Percentiles rank a stretch among this genome's conserved stretches.
Evolutionary conservation across 1,140 invertebrate species (phyloP).

Genomic region (Lepidurus apus): DNA sequence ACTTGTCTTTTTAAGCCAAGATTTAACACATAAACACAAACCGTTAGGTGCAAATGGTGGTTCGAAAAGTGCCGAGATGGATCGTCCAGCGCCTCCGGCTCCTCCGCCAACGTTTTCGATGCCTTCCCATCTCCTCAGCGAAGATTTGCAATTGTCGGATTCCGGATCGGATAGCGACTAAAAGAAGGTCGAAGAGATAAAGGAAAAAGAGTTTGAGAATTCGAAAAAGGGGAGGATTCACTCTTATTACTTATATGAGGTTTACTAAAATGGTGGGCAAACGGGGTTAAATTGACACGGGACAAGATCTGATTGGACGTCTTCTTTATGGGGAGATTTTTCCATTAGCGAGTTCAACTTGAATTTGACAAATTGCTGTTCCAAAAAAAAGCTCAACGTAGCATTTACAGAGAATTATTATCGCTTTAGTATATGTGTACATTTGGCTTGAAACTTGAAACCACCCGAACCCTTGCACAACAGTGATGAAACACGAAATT

Average conservation of each 20-base stretch:
- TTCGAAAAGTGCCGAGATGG: neutral
- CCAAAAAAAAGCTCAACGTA: no score
- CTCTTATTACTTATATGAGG: neutral
- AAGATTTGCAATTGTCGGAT: conserved; percentile 71
- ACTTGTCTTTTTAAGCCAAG: neutral
- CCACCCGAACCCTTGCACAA: no score
- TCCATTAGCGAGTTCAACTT: neutral
- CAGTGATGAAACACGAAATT: no score
- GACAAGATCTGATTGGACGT: neutral
- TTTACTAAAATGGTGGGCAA: neutral
- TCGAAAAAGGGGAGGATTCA: neutral
- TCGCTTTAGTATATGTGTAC: no score
- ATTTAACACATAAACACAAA: no score
- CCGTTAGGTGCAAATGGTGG: neutral
- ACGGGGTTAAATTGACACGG: neutral
- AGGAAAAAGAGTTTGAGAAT: neutral
- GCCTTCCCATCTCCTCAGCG: conserved; percentile 57
- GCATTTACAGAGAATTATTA: no score
- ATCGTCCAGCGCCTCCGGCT: conserved; percentile 24
- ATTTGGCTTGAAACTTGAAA: no score
- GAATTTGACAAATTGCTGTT: no score
- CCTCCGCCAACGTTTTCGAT: conserved; percentile 44
- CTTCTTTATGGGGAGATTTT: neutral
- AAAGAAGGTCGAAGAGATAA: conserved; percentile 29
- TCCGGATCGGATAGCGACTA: conserved; percentile 58